phyloP scores from a whole-genome alignment of 2,113 vertebrate genomes.

The Saimiri boliviensis region DNA sequence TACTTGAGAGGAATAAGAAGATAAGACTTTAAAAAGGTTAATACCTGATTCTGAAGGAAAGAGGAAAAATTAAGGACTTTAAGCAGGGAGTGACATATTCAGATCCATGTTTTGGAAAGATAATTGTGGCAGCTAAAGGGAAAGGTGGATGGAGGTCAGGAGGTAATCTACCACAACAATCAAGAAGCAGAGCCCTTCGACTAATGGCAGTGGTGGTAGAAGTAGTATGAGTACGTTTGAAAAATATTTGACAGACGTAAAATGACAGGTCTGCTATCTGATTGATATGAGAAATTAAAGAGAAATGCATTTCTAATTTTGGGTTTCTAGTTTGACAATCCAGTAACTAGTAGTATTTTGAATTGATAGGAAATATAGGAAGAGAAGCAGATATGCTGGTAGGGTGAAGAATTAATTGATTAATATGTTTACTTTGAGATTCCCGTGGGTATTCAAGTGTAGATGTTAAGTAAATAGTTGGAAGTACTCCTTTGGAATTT shows the following conservation, averaged over 20 bases:
- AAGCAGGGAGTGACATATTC: not conserved
- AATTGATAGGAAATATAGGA: not conserved
- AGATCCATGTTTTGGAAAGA: not conserved
- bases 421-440: not conserved
- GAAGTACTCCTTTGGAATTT: not conserved
- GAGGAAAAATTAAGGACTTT: not conserved
- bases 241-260: not conserved
- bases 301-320: not conserved
- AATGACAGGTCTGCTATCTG: not conserved
- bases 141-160: not conserved
- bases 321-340: not conserved
- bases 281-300: not conserved
- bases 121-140: too few species aligned
- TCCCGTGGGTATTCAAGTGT: rapidly evolving
- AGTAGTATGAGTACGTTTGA: not conserved
- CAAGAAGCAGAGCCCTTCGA: not conserved
- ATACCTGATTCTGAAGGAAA: not conserved
- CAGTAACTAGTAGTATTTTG: not conserved
- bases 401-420: not conserved
- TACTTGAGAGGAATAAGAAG: not conserved
- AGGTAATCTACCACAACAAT: not conserved
- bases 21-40: not conserved
- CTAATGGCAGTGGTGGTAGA: not conserved
- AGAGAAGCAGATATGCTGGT: not conserved
- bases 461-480: not conserved